Percentiles rank a stretch among this genome's conserved stretches.
Conservation (phyloP, 2,888 invertebrate genomes). For the Magallana nippona region DNA sequence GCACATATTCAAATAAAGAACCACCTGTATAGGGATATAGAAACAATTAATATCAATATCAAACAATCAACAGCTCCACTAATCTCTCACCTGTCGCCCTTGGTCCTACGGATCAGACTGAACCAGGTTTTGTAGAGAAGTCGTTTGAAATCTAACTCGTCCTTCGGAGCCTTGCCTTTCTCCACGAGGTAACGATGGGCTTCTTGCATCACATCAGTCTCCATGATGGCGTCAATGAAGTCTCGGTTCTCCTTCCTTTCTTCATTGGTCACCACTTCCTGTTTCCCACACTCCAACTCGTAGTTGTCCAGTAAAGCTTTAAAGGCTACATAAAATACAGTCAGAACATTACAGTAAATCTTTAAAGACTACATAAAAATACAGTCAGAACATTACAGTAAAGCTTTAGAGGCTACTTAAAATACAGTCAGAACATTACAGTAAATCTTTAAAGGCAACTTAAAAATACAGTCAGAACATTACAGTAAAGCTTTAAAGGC, state of each 20-base stretch:
- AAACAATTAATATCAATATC: too few relatives aligned
- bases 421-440: too few relatives aligned
- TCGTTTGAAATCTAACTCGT: slow-evolving; percentile 72
- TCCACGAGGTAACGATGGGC: slow-evolving; percentile 75
- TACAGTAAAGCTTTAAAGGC: background rate
- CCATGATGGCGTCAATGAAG: slow-evolving; percentile 77
- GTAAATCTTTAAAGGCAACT: too few relatives aligned
- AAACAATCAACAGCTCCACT: too few relatives aligned
- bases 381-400: background rate
- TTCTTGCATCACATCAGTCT: slow-evolving; percentile 78
- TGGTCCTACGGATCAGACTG: slow-evolving; percentile 72
- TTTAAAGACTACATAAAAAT: background rate
- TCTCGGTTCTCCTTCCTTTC: slow-evolving; percentile 76
- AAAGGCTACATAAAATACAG: slow-evolving; percentile 72
- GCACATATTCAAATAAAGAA: too few relatives aligned
- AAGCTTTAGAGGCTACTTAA: background rate
- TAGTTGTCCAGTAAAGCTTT: slow-evolving; percentile 78
- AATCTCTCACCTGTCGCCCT: slow-evolving; percentile 68
- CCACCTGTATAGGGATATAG: too few relatives aligned
- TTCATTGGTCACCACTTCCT: slow-evolving; percentile 75
- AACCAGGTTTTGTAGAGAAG: slow-evolving; percentile 79
- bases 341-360: background rate
- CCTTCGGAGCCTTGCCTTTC: slow-evolving; percentile 68
- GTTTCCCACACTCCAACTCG: slow-evolving; percentile 72
- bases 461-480: too few relatives aligned